Evolutionary conservation across 2,797 vertebrate genomes (phyloP).

Genomic region (Poliocrania exsul): DNA sequence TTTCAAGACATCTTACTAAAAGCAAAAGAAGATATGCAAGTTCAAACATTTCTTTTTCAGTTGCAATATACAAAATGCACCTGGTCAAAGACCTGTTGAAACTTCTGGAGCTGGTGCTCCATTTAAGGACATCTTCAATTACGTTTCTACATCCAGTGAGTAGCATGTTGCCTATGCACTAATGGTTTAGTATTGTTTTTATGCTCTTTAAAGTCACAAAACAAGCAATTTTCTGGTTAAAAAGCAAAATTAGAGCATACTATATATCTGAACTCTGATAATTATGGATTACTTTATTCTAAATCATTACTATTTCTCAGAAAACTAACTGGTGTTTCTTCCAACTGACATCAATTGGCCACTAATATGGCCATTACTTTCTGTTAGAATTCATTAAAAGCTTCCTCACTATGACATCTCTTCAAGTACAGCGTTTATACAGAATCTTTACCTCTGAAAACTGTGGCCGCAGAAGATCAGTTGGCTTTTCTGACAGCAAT

Average conservation of each 20-base stretch:
- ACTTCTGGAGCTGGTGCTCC: not conserved
- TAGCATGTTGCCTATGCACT: not conserved
- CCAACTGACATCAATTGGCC: not conserved
- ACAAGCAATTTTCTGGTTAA: not conserved
- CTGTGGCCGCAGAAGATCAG: not conserved
- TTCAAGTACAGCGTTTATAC: not conserved
- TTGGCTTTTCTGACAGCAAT: not conserved
- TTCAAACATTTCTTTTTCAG: not conserved
- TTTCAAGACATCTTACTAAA: not conserved
- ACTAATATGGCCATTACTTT: not conserved
- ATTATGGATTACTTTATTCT: not conserved
- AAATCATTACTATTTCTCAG: not conserved
- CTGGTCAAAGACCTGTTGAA: not conserved
- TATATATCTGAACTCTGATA: not conserved
- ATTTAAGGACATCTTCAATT: not conserved
- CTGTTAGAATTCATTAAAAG: not conserved
- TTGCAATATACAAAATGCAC: not conserved
- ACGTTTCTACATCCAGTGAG: not conserved
- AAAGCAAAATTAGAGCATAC: not conserved
- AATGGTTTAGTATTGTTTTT: not conserved
- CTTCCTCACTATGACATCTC: not conserved
- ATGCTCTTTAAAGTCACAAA: not conserved
- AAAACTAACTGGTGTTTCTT: not conserved
- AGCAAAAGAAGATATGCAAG: not conserved
- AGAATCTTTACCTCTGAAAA: not conserved